Base-by-base conservation (phyloP, 64 coral and sea anemone species). In the Montipora cactus region DNA sequence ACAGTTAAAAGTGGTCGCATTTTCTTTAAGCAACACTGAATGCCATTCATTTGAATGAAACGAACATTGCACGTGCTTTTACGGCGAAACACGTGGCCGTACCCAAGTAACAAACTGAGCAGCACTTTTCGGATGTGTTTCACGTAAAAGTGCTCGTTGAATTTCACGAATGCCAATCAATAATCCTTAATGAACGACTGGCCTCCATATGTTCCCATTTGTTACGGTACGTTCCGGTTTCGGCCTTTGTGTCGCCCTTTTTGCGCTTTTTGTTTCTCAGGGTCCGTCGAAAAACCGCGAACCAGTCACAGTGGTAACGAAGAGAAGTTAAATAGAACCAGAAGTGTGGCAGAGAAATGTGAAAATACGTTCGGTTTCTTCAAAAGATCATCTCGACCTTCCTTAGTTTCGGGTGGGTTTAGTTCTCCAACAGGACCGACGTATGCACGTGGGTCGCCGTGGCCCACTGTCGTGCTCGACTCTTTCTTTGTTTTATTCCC, bases 41-140 rank as follows among this genome's bases (percentile, higher is more conserved):
- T 71, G 19, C 16, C 16, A 71, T 86, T 19, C 66, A 50, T 70
- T 18, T 86, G 64, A 51, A 49, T 46, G 48, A 86, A 52, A 51
- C 82, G 14, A 86, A 69, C 18, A 20, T 9, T 86, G 66, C 82
- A 86, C 82, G 82, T 86, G 82, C 44, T 86, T 37, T 71, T 72
- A 69, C 25, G 22, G 11, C 4, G 5, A 14, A 82, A 15, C 82
- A 86, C 47, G 61, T 86, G 62, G 82, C 45, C 82, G 0, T 7
- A 23, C 19, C 82, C 82, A 7, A 15, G 49, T 5, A 71, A 18
- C 5, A 57, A 57, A 11, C 37, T 37, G 37, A 37, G 62, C 12
- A 67, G 62, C 11, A 8, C 11, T 57, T 57, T 57, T 6, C 53
- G 11, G 53, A 57, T 57, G 53, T 8, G 7, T 57, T 57, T 71